These are phyloP conservation scores for Procapra przewalskii DNA, from an alignment of 2,113 vertebrate species.

Conservation along the genomic window DNA sequence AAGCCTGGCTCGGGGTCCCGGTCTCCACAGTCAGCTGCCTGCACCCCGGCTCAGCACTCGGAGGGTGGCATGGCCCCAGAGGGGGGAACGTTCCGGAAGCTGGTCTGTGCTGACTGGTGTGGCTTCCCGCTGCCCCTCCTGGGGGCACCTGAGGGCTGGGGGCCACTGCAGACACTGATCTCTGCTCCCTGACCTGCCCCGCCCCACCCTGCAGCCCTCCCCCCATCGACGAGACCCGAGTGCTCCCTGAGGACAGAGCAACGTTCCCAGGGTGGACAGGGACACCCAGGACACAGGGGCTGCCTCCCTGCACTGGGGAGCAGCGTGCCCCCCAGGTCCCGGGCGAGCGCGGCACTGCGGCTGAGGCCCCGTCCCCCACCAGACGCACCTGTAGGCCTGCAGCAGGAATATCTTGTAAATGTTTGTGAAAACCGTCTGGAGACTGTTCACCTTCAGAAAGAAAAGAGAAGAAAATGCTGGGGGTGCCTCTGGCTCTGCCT, in stretches of 20 bases:
- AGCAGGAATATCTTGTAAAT: constrained; percentile 91
- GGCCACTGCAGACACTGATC: background rate
- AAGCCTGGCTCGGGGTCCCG: fast-evolving
- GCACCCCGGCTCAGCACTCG: background rate
- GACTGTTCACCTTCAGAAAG: constrained; percentile 85
- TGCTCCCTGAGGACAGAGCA: background rate
- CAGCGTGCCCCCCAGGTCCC: background rate
- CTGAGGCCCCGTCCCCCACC: background rate
- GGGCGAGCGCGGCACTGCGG: fast-evolving
- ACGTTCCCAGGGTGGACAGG: fast-evolving
- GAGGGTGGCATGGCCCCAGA: background rate
- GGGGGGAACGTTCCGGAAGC: background rate
- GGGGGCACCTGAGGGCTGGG: background rate
- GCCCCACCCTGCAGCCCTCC: fast-evolving
- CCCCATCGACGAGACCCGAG: background rate
- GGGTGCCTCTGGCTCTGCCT: fast-evolving
- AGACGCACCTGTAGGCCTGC: constrained; percentile 90
- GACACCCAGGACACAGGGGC: background rate
- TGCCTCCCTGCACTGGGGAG: background rate
- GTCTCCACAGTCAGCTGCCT: background rate
- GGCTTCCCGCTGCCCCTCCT: background rate
- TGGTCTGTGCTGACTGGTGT: background rate
- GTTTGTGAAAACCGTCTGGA: constrained; percentile 86
- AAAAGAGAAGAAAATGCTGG: fast-evolving
- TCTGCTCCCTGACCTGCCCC: background rate